Base-by-base conservation (phyloP, 2,113 vertebrate genomes). In the Saguinus imperator region DNA sequence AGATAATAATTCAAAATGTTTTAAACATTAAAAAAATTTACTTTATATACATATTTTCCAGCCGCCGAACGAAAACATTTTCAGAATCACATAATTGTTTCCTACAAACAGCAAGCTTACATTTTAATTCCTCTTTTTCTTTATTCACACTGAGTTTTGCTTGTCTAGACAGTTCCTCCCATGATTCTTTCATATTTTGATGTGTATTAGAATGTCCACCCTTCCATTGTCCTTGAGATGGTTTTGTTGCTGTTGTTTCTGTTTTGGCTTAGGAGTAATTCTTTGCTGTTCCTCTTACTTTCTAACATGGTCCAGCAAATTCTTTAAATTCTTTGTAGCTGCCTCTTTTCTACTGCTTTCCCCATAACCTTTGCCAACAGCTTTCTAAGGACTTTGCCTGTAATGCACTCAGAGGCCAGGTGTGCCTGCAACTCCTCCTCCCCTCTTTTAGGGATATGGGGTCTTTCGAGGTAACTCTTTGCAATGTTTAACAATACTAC, bases 1-100 rank as follows among this genome's bases (percentile, higher is more conserved):
- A 96, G 40, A 77, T 37, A 32, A 37, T 57, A 88, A 86, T 45
- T 91, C 68, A 61, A 75, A 86, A 64, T 83, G 43, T 75, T 79
- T 83, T 70, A 79, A 94, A 92, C 77, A 82, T 3, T 68, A 88
- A 18, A 92, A 16, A 80, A 94, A 80, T 94, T 94, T 96, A 87
- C 70, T 81, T 89, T 95, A 55, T 93, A 91, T 29, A 87, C 79
- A 48, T 84, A 89, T 87, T 93, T 86, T 93, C 72, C 14, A 85
- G 57, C 25, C 21, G 81, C 55, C 8, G 94, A 89, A 84, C 29
- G 37, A 79, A 96, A 97, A 83, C 61, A 95, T 58, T 85, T 94
- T 77, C 70, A 91, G 3, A 70, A 66, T 32, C 55, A 91, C 58
- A 25, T 37, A 84, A 72, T 55, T 79, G 57, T 35, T 82, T 75